Evolutionary conservation across 2,888 invertebrate genomes (phyloP).

Genomic region (Anodontia alba): DNA sequence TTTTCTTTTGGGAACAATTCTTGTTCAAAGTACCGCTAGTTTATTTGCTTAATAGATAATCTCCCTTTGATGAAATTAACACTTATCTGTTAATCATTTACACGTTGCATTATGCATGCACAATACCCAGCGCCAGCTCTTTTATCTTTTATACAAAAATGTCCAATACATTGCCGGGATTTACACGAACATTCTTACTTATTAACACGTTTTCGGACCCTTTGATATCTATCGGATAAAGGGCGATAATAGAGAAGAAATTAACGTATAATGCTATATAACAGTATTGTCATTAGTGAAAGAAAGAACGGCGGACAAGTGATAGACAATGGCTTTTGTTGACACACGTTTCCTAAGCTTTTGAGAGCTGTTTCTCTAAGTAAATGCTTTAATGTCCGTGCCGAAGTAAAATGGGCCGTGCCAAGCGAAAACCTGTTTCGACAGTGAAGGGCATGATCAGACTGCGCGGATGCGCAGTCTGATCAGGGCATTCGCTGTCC

Average conservation of each 20-base stretch:
- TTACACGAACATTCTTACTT: constrained; percentile 4
- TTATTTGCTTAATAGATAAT: constrained; percentile 3
- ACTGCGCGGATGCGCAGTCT: too few species aligned
- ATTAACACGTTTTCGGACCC: constrained; percentile 16
- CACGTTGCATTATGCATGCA: constrained; percentile 1
- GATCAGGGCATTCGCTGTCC: too few species aligned
- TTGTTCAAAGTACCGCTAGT: constrained; percentile 9
- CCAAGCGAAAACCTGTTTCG: too few species aligned
- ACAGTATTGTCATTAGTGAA: neutral
- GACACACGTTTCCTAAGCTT: neutral
- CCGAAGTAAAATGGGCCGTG: too few species aligned
- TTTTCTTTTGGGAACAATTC: neutral
- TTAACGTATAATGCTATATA: neutral
- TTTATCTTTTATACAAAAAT: constrained; percentile 14
- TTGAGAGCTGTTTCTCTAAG: too few species aligned
- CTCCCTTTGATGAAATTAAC: constrained; percentile 16
- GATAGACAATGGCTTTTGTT: neutral
- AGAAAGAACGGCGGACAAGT: neutral
- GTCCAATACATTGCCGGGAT: neutral
- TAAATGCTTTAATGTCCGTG: too few species aligned
- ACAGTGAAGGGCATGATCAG: too few species aligned
- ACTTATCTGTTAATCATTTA: neutral
- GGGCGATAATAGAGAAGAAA: neutral
- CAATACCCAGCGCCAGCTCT: neutral
- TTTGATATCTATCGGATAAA: constrained; percentile 4